Base-by-base conservation (phyloP, 2,797 vertebrate genomes). In the Microctenopoma lineatum region DNA sequence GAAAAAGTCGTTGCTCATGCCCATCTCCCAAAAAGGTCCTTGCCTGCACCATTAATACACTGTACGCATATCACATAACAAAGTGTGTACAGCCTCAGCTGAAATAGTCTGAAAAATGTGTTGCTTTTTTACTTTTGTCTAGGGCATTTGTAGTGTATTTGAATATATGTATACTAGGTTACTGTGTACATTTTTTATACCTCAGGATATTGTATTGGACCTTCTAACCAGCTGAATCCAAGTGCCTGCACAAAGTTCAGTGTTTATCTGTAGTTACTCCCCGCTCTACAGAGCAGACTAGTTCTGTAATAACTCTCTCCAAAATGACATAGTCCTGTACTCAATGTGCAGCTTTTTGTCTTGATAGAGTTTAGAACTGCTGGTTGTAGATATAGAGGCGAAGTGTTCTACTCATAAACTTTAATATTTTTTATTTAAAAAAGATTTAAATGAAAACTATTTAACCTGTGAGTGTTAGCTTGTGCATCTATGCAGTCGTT, bases 181-280 rank as follows among this genome's bases (percentile, higher is more conserved):
- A 46, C 55, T 68, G 32, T 72, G 26, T 71, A 25, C 21, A 36
- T 18, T 53, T 60, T 55, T n/a, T n/a, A n/a, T 26, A 57, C 36
- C 36, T 74, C 56, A 75, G 50, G 59, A 73, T 54, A n/a, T 21
- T 52, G 26, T 59, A 51, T 46, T n/a, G 27, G 48, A 70, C 54
- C 54, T 58, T 58, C 3, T 51, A 36, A 47, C 26, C 21, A 15
- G 29, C 45, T 64, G 52, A 38, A 73, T 2, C 68, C n/a, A 73
- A 82, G 71, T 85, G 75, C 64, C 79, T 87, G 74, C 55, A 42
- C 27, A 26, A 8, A 48, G 29, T 77, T 64, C 27, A 41, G 15
- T 54, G 41, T 55, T 68, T 4, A 59, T 51, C 46, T 21, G 8
- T 45, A 9, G 6, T 60, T 18, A 39, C 60, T 64, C 29, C 38